Evolutionary conservation across 2,113 vertebrate species (phyloP).

Genomic region (Dinomys branickii): DNA sequence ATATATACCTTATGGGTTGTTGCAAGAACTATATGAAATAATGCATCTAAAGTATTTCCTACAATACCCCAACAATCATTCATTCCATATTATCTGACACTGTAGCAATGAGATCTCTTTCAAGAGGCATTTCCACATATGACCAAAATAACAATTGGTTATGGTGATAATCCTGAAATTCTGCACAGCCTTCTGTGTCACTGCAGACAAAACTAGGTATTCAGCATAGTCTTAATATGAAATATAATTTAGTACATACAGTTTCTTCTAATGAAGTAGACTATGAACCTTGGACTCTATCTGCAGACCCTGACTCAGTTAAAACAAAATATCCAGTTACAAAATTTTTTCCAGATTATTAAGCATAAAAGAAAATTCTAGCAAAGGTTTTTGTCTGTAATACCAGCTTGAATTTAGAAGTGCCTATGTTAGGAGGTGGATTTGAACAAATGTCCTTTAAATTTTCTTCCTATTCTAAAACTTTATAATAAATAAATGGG

Average conservation of each 20-base stretch:
- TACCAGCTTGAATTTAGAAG: conserved; percentile 45
- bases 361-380: conserved; percentile 54
- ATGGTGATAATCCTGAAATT: background rate
- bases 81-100: background rate
- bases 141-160: conserved; percentile 57
- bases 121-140: background rate
- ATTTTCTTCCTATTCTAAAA: conserved; percentile 28
- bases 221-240: background rate
- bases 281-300: background rate
- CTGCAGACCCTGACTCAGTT: background rate
- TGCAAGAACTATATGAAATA: background rate
- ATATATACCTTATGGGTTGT: background rate
- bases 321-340: conserved; percentile 52
- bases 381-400: conserved; percentile 34
- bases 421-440: background rate
- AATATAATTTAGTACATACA: background rate
- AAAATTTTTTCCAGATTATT: conserved; percentile 56
- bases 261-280: background rate
- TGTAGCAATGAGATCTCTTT: conserved; percentile 43
- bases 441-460: conserved; percentile 31
- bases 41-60: background rate
- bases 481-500: conserved; percentile 20
- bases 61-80: background rate
- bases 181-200: background rate
- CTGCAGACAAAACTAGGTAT: background rate